These are phyloP conservation scores for Heptranchias perlo DNA, from an alignment of 2,113 vertebrate genomes.

Conservation along the genomic window DNA sequence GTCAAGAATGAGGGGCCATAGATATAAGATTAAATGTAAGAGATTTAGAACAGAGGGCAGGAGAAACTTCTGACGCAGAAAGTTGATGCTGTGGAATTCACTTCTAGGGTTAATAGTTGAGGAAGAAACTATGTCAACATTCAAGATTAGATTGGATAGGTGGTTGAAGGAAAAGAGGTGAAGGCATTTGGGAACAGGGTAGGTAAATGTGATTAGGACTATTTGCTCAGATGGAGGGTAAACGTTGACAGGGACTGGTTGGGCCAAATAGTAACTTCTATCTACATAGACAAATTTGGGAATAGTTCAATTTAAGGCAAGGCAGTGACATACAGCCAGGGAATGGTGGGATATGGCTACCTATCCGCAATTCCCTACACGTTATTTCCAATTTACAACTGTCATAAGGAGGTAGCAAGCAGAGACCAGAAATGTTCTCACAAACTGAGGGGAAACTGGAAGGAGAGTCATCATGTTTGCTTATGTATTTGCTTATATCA, in stretches of 20 bases:
- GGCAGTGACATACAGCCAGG: not conserved
- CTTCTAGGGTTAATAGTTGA: not conserved
- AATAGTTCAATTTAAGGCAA: not conserved
- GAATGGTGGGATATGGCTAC: not conserved
- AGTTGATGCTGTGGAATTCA: not conserved
- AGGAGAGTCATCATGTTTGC: not conserved
- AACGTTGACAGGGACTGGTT: not conserved
- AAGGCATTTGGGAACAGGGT: not conserved
- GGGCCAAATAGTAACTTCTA: not conserved
- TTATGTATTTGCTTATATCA: too few relatives aligned
- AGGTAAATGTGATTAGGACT: not conserved
- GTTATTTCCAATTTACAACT: not conserved
- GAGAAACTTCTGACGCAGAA: conserved; percentile 4
- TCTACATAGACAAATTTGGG: not conserved
- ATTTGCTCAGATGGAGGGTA: conserved; percentile 7
- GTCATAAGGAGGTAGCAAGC: not conserved
- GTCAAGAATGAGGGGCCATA: not conserved
- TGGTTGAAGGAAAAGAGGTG: not conserved
- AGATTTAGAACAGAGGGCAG: not conserved
- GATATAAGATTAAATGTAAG: not conserved
- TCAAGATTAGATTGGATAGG: not conserved
- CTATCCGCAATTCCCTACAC: not conserved
- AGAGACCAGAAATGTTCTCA: not conserved
- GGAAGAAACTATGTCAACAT: conserved; percentile 5
- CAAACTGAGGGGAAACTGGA: not conserved